Base-by-base conservation (phyloP, 2,888 invertebrate species). In the Caenorhabditis virilis region DNA sequence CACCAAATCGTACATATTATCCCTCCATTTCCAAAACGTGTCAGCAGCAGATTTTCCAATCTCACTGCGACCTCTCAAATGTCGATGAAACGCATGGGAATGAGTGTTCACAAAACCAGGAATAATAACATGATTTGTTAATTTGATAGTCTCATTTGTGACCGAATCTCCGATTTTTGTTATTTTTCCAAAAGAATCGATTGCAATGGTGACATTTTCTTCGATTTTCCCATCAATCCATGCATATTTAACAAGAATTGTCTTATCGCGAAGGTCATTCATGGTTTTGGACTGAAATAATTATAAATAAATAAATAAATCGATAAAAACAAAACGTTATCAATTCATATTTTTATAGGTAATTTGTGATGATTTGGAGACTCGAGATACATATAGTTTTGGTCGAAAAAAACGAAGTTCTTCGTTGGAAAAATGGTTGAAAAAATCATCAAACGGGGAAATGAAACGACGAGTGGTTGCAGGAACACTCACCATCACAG, bases 81-180 rank as follows among this genome's bases (percentile, higher is more conserved):
- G 70, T 11, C 80, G 69, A 52, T 82, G 82, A 49, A 82, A 82
- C 1, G 82, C 78, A 47, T 82, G 82, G 0, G 82, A 82, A 56
- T 82, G 82, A 4, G 77, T 74, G 58, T 77, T 81, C 16, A 82
- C 72, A 52, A 82, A 80, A 15, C 82, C 82, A 9, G 82, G 80
- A 13, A 81, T 30, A 2, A 81, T 41, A 11, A 71, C 16, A 22
- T 58, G 57, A 35, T 53, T 39, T 11, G 2, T 25, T 46, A 63
- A 41, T 18, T 47, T 23, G 9, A 63, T 51, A n/a, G 25, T 46
- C 13, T 49, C 49, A 0, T 45, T 48, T 41, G 33, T 2, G 33
- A 53, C 25, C 35, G 49, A 51, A 25, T 33, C n/a, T 15, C 49
- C 43, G 15, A 74, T 67, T 15, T 50, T 46, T 1, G 36, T 49